Evolutionary conservation across 2,888 invertebrate species (phyloP).

Genomic region (Drosophila picticornis): DNA sequence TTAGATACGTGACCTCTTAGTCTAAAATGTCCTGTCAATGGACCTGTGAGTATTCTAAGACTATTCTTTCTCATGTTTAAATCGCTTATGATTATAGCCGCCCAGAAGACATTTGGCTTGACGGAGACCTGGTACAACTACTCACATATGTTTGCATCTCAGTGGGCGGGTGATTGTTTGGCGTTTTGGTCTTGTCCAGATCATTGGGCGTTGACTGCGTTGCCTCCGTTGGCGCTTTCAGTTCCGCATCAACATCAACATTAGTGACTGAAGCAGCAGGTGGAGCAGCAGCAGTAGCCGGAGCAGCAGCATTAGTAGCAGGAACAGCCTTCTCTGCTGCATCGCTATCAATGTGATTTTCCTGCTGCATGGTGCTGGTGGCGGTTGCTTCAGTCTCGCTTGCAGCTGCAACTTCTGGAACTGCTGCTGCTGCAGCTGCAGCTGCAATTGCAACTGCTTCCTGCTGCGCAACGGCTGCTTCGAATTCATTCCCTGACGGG

Average conservation of each 20-base stretch:
- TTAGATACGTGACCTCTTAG: background rate
- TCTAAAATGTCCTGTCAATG: background rate
- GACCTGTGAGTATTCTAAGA: background rate
- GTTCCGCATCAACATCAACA: slow-evolving; percentile 14
- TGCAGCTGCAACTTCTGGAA: slow-evolving; percentile 21
- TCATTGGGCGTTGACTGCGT: slow-evolving; percentile 47
- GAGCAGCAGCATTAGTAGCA: slow-evolving; percentile 12
- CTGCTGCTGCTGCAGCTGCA: slow-evolving; percentile 5
- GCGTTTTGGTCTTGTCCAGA: slow-evolving; percentile 66
- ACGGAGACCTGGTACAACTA: slow-evolving; percentile 21
- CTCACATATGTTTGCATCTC: slow-evolving; percentile 87
- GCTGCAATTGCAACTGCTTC: slow-evolving; percentile 22
- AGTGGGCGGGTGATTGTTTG: slow-evolving; percentile 78
- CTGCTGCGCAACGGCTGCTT: slow-evolving; percentile 9
- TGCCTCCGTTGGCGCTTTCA: slow-evolving; percentile 15
- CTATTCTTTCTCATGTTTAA: background rate
- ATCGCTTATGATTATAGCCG: background rate
- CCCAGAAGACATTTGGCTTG: background rate
- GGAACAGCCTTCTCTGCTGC: slow-evolving; percentile 1
- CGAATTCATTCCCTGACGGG: background rate
- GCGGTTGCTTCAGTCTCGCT: background rate
- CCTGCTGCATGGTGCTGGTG: slow-evolving; percentile 10
- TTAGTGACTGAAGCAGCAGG: background rate
- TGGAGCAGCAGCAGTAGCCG: slow-evolving; percentile 3
- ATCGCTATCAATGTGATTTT: slow-evolving; percentile 48